These are phyloP conservation scores for Calcarius lapponicus DNA, from an alignment of 2,797 vertebrate genomes.

Conservation along the genomic window DNA sequence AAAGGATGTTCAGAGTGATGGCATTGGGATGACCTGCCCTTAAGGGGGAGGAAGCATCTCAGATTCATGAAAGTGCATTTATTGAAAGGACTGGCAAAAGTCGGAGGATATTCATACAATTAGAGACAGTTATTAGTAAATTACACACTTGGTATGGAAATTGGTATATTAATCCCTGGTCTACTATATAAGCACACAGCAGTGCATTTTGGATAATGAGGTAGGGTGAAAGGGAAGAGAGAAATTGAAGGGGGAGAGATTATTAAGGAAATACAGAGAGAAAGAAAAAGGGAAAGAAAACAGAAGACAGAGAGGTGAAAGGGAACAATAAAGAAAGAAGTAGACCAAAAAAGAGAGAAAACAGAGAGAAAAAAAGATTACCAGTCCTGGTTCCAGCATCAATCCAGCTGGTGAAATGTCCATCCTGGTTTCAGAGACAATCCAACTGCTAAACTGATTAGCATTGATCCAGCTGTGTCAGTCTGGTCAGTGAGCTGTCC, in stretches of 20 bases:
- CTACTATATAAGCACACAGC: not conserved
- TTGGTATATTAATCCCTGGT: not conserved
- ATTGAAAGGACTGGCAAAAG: not conserved
- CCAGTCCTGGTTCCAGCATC: not conserved
- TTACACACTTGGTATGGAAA: not conserved
- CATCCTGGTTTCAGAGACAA: not conserved
- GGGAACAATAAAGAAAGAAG: not conserved
- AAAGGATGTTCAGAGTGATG: not conserved
- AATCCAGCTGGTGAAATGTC: not conserved
- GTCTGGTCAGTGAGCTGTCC: not conserved
- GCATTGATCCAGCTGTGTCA: accelerated
- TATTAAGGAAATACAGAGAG: not conserved
- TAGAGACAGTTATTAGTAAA: not conserved
- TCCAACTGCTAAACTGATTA: not conserved
- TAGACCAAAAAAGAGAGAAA: too few relatives aligned
- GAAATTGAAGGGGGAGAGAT: not conserved
- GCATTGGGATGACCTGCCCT: too few relatives aligned
- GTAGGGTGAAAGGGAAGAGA: not conserved
- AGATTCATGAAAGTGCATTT: accelerated
- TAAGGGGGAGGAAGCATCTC: not conserved
- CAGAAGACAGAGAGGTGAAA: not conserved
- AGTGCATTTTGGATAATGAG: not conserved
- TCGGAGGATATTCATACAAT: not conserved
- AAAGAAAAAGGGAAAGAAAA: not conserved
- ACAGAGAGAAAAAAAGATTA: not conserved